Conservation (phyloP, 2,113 vertebrate species). For the Myotis lucifugus region DNA sequence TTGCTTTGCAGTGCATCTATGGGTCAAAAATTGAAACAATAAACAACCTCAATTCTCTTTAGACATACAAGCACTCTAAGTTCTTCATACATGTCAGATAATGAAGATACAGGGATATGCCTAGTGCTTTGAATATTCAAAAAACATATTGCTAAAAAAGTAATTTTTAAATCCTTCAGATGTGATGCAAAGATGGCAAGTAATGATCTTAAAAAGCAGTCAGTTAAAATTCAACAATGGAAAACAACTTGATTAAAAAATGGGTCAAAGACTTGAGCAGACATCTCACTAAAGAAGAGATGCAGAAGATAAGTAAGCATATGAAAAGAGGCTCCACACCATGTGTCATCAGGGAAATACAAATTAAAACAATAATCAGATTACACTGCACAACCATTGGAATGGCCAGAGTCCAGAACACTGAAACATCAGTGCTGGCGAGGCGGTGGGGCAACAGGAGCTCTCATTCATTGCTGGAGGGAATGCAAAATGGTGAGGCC, state of each 20-base stretch:
- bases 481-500: not conserved
- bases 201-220: not conserved
- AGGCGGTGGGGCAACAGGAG: not conserved
- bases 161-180: not conserved
- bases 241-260: not conserved
- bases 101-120: not conserved
- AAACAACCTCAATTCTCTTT: not conserved
- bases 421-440: not conserved
- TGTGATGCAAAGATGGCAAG: not conserved
- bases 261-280: not conserved
- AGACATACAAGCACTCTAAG: not conserved
- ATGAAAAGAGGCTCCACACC: not conserved
- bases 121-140: not conserved
- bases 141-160: not conserved
- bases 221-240: not conserved
- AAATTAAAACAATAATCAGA: not conserved
- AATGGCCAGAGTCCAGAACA: not conserved
- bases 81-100: conserved; percentile 29
- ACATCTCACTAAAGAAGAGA: not conserved
- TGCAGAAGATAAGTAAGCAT: not conserved
- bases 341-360: not conserved
- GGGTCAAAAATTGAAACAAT: not conserved
- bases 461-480: not conserved
- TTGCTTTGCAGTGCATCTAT: not conserved
- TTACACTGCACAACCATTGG: not conserved